Conservation (phyloP, 2,113 vertebrate genomes). For the Furnarius figulus region DNA sequence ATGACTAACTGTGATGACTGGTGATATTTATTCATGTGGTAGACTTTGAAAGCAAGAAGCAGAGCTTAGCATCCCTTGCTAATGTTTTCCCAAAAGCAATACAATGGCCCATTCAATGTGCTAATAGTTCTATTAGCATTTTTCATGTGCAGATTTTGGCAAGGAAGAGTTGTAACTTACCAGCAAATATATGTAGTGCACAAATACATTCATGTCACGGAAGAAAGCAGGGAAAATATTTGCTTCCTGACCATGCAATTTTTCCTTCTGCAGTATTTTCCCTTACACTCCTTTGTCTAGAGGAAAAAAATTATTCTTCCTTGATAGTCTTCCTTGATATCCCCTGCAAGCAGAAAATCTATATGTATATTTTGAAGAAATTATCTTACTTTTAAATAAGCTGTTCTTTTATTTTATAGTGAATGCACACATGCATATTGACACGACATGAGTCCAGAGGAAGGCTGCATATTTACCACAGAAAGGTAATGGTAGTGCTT, state of each 20-base stretch:
- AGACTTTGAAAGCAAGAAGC: constrained; percentile 8
- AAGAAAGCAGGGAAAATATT: neutral
- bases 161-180: neutral
- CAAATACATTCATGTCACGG: neutral
- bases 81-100: neutral
- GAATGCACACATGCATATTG: neutral
- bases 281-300: neutral
- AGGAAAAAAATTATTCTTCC: neutral
- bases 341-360: neutral
- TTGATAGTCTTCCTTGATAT: neutral
- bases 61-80: neutral
- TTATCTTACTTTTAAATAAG: neutral
- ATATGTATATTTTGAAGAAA: neutral
- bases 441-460: fast-evolving
- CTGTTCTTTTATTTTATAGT: neutral
- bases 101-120: neutral
- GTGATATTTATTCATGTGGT: constrained; percentile 36
- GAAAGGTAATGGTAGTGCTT: neutral
- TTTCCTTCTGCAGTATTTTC: neutral
- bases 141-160: neutral
- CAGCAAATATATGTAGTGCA: neutral
- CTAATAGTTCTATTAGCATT: neutral
- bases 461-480: neutral
- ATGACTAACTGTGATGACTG: constrained; percentile 48
- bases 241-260: neutral